These are phyloP conservation scores for Meles meles DNA, from an alignment of 2,113 vertebrate genomes.

Conservation along the genomic window DNA sequence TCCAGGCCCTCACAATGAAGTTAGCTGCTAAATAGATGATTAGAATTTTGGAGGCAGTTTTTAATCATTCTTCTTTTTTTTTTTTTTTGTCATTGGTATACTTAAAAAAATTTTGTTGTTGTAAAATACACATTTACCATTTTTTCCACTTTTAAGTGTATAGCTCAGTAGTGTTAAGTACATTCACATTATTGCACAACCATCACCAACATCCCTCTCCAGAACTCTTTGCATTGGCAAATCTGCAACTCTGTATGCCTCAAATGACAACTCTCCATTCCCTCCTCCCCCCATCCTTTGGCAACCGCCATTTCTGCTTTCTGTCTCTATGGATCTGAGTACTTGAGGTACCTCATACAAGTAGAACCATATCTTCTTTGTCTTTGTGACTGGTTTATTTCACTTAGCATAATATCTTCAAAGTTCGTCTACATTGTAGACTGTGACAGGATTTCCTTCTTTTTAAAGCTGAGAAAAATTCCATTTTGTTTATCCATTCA, in stretches of 20 bases:
- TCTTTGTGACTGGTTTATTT: neutral
- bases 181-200: neutral
- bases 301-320: neutral
- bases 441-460: neutral
- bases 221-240: neutral
- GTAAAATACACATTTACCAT: neutral
- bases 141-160: neutral
- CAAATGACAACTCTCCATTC: fast-evolving
- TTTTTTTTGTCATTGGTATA: neutral
- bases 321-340: neutral
- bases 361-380: neutral
- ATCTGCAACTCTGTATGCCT: neutral
- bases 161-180: neutral
- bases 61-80: neutral
- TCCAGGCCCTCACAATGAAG: fast-evolving
- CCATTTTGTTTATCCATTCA: neutral
- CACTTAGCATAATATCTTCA: neutral
- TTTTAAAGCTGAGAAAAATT: neutral
- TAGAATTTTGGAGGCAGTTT: neutral
- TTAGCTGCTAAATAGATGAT: too few relatives aligned
- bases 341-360: neutral
- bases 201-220: neutral
- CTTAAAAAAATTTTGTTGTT: neutral
- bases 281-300: neutral
- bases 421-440: fast-evolving